Evolutionary conservation across 1,140 invertebrate genomes (phyloP).

Genomic region (Pseudoatta argentina): DNA sequence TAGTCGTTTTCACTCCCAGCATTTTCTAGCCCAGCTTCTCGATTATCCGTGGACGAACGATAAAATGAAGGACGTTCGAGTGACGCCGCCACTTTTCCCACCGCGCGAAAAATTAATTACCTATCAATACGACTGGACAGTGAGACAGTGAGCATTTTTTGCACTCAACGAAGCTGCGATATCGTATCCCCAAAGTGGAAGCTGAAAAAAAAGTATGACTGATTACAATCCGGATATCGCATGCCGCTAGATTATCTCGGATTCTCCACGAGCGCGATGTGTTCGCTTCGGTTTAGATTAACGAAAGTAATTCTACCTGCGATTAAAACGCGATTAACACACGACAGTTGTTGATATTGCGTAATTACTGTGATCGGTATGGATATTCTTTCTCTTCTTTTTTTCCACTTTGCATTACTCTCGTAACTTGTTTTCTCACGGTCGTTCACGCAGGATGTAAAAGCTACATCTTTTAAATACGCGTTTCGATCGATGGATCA

Average conservation of each 20-base stretch:
- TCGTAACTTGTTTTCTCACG: constrained; percentile 28
- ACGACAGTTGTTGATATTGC: constrained; percentile 32
- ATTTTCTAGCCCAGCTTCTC: background rate
- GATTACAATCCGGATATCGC: constrained; percentile 41
- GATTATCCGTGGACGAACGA: background rate
- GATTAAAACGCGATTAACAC: constrained; percentile 56
- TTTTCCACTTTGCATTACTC: background rate
- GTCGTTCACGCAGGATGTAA: background rate
- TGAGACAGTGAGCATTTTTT: constrained; percentile 37
- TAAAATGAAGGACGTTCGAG: constrained; percentile 13
- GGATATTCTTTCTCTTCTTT: background rate
- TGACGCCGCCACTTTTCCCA: constrained; percentile 25
- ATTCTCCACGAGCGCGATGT: constrained; percentile 26
- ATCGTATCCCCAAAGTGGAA: constrained; percentile 18
- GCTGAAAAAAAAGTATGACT: constrained; percentile 17
- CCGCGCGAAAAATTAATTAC: constrained; percentile 71
- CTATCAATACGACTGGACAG: constrained; percentile 49
- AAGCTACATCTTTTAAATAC: background rate
- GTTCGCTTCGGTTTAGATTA: constrained; percentile 34
- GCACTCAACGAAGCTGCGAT: constrained; percentile 3
- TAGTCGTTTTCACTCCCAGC: background rate
- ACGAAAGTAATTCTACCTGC: constrained; percentile 45
- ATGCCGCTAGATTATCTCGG: constrained; percentile 37
- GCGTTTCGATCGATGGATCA: background rate
- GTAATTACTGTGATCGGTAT: constrained; percentile 30